Evolutionary conservation across 2,797 vertebrate genomes (phyloP).

Genomic region (Fringilla coelebs): DNA sequence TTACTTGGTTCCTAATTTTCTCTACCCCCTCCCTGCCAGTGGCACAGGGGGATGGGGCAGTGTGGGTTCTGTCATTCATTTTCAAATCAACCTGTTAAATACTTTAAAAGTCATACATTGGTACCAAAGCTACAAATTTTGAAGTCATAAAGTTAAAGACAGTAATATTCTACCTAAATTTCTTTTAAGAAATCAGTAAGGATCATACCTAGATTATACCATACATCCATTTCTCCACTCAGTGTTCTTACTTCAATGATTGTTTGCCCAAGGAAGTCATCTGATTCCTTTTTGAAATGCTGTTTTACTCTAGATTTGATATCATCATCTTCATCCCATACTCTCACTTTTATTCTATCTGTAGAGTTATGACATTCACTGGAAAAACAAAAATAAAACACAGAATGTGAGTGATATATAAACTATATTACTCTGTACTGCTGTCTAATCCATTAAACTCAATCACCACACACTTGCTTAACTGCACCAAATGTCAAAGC

Average conservation of each 20-base stretch:
- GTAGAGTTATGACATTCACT: conserved; percentile 98
- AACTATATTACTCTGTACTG: background rate
- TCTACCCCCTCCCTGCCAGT: background rate
- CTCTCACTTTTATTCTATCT: conserved; percentile 96
- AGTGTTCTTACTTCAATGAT: conserved; percentile 98
- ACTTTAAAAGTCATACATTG: background rate
- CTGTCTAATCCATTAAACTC: background rate
- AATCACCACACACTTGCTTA: background rate
- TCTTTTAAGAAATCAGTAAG: background rate
- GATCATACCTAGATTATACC: conserved; percentile 93
- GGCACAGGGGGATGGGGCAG: background rate
- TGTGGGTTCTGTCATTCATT: background rate
- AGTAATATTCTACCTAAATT: background rate
- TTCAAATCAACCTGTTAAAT: background rate
- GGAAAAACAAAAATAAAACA: conserved; percentile 48
- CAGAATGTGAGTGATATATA: background rate
- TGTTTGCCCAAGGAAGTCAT: conserved; percentile 96
- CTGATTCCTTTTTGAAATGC: conserved; percentile 96
- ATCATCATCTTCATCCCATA: conserved; percentile 98
- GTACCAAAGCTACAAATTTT: background rate
- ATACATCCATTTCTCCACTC: conserved; percentile 98
- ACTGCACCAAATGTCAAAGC: background rate
- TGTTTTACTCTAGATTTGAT: conserved; percentile 98
- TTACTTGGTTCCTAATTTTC: background rate
- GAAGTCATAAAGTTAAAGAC: background rate